Evolutionary conservation across 2,888 invertebrate genomes (phyloP), one percentile per base, ranked within the genome.

Genomic region (Hoplodrina blanda): DNA sequence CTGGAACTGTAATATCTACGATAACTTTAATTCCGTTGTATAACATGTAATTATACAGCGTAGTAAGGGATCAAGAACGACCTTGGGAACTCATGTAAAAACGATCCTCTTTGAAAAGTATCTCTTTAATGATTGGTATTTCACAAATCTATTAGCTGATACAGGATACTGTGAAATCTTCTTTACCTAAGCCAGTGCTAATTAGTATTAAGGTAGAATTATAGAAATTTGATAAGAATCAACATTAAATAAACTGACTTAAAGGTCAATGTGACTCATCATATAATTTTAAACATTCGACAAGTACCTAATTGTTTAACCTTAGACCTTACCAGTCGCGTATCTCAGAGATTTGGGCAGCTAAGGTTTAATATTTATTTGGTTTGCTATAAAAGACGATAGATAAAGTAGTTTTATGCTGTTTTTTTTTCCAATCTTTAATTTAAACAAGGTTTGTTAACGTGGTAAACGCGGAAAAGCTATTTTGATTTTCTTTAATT

Each of bases 311-410:
- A 46, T 19, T 17, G 46, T 56, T 62, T 57, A 71, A 53, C 57
- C 56, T 72, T 30, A 46, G 1, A 72, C 56, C 11, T 57, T 56
- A 19, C 20, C 33, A 54, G 37, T 19, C 46, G 37, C 2, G 11
- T 25, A 25, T 25, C 15, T 37, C 1, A 72, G 4, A 56, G 19
- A 49, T 62, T 30, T n/a, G 41, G 5, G 8, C 41, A n/a, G 13
- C 15, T 72, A n/a, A 44, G n/a, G 41, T 19, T 59, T 53, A 49
- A 15, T 73, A n/a, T 57, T 54, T 73, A n/a, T 57, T 54, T 33
- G 30, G 11, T 65, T 41, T 72, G n/a, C 37, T 37, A 64, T 52
- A 52, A 64, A 30, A 72, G 0, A 64, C n/a, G 3, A 19, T 20
- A 46, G 46, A 72, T 72, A 63, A 53, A n/a, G 10, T 57, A 20